Evolutionary conservation across 1,140 invertebrate genomes (phyloP).

Genomic region (Leptopilina clavipes): DNA sequence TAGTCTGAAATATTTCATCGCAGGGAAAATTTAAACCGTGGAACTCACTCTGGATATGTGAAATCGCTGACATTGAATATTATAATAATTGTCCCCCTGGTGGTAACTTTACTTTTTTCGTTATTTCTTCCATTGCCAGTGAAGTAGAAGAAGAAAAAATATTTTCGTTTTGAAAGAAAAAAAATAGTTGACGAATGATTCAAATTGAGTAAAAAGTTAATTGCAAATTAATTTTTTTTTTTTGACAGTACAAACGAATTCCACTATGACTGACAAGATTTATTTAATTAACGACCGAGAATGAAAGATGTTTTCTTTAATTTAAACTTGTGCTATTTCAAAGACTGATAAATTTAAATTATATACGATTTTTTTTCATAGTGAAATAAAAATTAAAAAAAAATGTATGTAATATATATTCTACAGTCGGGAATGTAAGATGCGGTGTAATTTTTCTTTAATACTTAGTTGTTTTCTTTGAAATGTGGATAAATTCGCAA

Average conservation of each 20-base stretch:
- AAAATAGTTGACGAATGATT: not conserved
- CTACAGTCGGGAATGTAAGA: too few relatives aligned
- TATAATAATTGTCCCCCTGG: too few relatives aligned
- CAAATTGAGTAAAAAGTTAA: not conserved
- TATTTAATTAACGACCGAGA: slow-evolving; percentile 1
- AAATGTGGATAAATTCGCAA: not conserved
- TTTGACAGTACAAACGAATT: too few relatives aligned
- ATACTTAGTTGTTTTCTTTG: slow-evolving; percentile 4
- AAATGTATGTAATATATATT: not conserved
- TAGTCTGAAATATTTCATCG: too few relatives aligned
- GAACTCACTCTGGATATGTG: too few relatives aligned
- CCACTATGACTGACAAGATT: not conserved
- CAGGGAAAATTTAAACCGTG: too few relatives aligned
- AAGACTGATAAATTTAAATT: slow-evolving; percentile 1
- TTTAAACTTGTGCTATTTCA: slow-evolving; percentile 5
- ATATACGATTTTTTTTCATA: not conserved
- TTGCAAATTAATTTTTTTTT: not conserved
- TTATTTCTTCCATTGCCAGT: too few relatives aligned
- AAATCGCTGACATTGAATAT: too few relatives aligned
- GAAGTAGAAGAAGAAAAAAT: too few relatives aligned
- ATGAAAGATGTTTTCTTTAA: not conserved
- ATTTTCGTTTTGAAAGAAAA: too few relatives aligned
- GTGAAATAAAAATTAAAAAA: not conserved
- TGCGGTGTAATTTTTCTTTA: not conserved
- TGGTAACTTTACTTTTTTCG: too few relatives aligned